Base-by-base conservation (phyloP, 2,888 invertebrate species). In the Lasioglossum marginatum region DNA sequence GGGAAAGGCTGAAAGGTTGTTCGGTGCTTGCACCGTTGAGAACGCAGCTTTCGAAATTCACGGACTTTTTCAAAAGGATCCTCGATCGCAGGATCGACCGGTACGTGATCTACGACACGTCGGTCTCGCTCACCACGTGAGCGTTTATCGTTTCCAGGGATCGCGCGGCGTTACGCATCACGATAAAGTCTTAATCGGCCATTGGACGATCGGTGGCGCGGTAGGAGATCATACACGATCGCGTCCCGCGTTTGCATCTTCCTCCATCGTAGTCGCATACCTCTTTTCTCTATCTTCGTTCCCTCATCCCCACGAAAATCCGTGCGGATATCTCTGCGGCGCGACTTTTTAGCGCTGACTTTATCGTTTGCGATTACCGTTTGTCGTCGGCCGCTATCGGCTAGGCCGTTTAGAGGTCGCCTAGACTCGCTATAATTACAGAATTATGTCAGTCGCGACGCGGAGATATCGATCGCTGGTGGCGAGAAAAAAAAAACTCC, bases 381-480 rank as follows among this genome's bases (percentile, higher is more conserved):
- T 79, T 71, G 57, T 57, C 57, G 57, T n/a, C 68, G 23, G 79
- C 82, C 77, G 79, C 88, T 92, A 92, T 92, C 92, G 83, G 90
- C 93, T 93, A 93, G 93, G 93, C 93, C 93, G 93, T 92, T 93
- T 93, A 93, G 93, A 93, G 93, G 93, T 93, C 93, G 93, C 88
- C 87, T 88, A 86, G 83, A 78, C 81, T 87, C 73, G 88, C 89
- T 92, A 91, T 90, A 90, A 93, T 93, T 93, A 90, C 85, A 81
- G 89, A 92, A 92, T 93, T 91, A 89, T 91, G 88, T 91, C 91
- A 90, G 84, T 76, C 80, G 52, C 31, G 19, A 37, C 37, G 10
- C 34, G 43, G 83, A 52, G 77, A 84, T 87, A 76, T 66, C 79
- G 73, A 78, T 77, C 82, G 66, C 45, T 34, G 10, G 2, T 23